Base-by-base conservation (phyloP, 2,113 vertebrate species). In the Gasterosteus nipponicus region DNA sequence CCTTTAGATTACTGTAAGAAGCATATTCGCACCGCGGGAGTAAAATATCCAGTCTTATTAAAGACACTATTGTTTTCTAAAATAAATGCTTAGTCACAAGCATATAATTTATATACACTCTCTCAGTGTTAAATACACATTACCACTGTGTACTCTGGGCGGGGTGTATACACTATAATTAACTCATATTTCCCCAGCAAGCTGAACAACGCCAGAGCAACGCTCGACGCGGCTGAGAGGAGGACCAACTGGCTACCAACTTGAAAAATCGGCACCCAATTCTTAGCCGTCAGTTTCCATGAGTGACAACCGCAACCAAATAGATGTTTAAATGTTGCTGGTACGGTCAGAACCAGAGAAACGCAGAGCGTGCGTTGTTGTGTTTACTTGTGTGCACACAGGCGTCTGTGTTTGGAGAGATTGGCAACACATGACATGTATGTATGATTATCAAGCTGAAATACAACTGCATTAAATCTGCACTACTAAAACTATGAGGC, bases 141-240 rank as follows among this genome's bases (percentile, higher is more conserved):
- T 69, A 39, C 19, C 8, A 33, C 46, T 46, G 26, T 9, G 9
- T n/a, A 44, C 53, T 14, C 16, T 7, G 10, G 3, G 47, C 4
- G 7, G 47, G 7, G 39, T 47, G 18, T 19, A 22, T 3, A 4
- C 44, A 29, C 57, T 60, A 4, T 53, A 57, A 78, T 73, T 47
- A 80, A 64, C 41, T 38, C 47, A 22, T 14, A 68, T 44, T 35
- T 64, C 42, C n/a, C 16, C n/a, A 39, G 9, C 31, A 61, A 19
- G 38, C 7, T 44, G 33, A n/a, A 16, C 68, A 31, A 1, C 59
- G 2, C 41, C 6, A 46, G n/a, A 44, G 8, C 4, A 39, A 19
- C 1, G 4, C 4, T 15, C 29, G 2, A 1, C 2, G 0, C 0
- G 26, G n/a, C 7, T 16, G 18, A 54, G 8, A 39, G 31, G 19